Evolutionary conservation across 2,797 vertebrate species (phyloP), one percentile per base, ranked within the genome.

Genomic region (Lateolabrax maculatus): DNA sequence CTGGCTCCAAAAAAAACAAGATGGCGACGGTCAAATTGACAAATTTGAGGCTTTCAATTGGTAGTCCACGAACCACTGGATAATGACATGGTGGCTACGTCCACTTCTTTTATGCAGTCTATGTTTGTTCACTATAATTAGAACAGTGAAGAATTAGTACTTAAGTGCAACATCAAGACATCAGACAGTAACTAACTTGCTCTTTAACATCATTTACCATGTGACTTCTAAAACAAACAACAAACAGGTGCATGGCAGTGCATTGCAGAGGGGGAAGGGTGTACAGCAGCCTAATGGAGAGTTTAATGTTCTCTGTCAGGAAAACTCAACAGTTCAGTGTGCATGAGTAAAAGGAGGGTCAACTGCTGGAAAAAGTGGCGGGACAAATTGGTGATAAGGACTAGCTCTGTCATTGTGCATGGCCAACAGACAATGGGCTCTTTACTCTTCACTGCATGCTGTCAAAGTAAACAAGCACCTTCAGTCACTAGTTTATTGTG

Each of bases 381-480:
- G 72, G 56, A 75, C 67, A 64, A 73, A 80, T 34, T 72, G 62
- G 27, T 53, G 44, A 63, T 75, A 39, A 71, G 71, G 49, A 80
- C 39, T 21, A 7, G 27, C 58, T 77, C 63, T 64, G 51, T 70
- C 58, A 73, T 23, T 71, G 44, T 72, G 55, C 46, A 44, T 4
- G 31, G 51, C 49, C 49, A 55, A 51, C 15, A 60, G 62, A 80
- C 65, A 52, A 51, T n/a, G 12, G 51, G 19, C 36, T 44, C 67
- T 46, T 29, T 23, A 13, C 61, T 72, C 46, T 41, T 63, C 56
- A 56, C 16, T n/a, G 6, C 19, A 49, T 18, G 7, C 69, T 73
- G 77, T 68, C 68, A 72, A n/a, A 44, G 71, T 61, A 76, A 84
- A 74, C 60, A 64, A 75, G 55, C 72, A 48, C 55, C 34, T 55